These are phyloP conservation scores for Caenorhabditis sinica DNA, from an alignment of 2,888 invertebrate species.

Conservation along the genomic window DNA sequence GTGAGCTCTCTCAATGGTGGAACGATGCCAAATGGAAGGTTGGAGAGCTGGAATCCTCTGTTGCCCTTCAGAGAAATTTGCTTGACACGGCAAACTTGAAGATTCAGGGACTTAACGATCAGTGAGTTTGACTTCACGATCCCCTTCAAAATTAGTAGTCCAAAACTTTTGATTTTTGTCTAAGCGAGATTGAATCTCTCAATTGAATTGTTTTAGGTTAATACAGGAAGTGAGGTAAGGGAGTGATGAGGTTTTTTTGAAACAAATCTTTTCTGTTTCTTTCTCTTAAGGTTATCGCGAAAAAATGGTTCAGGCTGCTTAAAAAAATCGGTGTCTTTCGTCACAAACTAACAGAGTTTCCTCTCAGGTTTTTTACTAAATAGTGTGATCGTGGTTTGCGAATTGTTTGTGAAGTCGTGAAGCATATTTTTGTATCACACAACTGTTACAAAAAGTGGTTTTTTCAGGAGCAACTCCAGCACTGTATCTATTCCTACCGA, in stretches of 20 bases:
- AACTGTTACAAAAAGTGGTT: background rate
- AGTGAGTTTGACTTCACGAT: slow-evolving; percentile 45
- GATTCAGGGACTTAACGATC: slow-evolving; percentile 72
- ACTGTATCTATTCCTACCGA: slow-evolving; percentile 56
- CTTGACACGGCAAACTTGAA: slow-evolving; percentile 72
- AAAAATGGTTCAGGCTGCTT: background rate
- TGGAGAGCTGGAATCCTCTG: slow-evolving; percentile 76
- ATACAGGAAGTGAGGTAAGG: slow-evolving; percentile 69
- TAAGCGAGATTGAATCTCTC: background rate
- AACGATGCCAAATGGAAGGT: slow-evolving; percentile 79
- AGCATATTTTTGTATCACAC: background rate
- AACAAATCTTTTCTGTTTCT: slow-evolving; percentile 18
- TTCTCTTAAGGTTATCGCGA: background rate
- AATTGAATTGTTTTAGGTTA: slow-evolving; percentile 56
- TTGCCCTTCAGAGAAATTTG: slow-evolving; percentile 76
- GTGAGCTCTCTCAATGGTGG: slow-evolving; percentile 78
- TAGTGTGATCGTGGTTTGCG: slow-evolving; percentile 16
- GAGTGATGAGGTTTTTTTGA: background rate
- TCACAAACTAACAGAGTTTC: slow-evolving; percentile 6
- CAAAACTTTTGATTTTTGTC: background rate
- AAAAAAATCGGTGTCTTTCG: background rate
- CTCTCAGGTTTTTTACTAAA: slow-evolving; percentile 3
- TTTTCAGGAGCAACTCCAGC: slow-evolving; percentile 56
- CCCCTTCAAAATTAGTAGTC: background rate
- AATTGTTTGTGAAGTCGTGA: background rate